These are phyloP conservation scores for Globodera ellingtonae DNA, from an alignment of 1,140 invertebrate genomes.

Conservation along the genomic window DNA sequence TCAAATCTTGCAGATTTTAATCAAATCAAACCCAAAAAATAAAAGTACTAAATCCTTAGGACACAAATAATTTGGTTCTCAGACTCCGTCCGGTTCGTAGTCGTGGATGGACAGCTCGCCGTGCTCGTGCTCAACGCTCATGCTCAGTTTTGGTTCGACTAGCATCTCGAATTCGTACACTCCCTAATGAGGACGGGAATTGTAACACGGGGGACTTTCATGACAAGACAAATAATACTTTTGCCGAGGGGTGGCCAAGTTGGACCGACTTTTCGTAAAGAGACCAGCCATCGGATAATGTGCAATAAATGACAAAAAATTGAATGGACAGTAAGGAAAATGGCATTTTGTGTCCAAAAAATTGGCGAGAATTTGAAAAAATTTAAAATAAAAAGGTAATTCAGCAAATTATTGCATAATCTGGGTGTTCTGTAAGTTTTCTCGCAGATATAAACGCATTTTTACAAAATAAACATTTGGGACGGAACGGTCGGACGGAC, in stretches of 20 bases:
- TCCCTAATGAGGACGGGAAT: neutral
- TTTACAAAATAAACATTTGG: too few species aligned
- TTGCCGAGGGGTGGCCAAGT: neutral
- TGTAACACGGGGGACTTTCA: neutral
- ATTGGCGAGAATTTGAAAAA: neutral
- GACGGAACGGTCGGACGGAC: too few species aligned
- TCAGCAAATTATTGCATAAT: too few species aligned
- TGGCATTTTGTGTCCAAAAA: neutral
- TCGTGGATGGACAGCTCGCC: constrained; percentile 4
- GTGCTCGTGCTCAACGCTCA: neutral
- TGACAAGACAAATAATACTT: neutral
- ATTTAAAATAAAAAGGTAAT: neutral
- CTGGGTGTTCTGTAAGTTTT: too few species aligned
- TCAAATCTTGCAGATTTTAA: neutral
- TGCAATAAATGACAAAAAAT: neutral
- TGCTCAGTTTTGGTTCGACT: neutral
- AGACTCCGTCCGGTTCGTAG: constrained; percentile 1
- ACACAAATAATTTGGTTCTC: neutral
- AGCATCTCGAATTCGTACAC: neutral
- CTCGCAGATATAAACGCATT: too few species aligned
- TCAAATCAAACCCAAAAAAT: neutral
- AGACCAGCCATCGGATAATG: neutral
- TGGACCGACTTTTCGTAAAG: neutral
- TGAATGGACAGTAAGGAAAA: neutral
- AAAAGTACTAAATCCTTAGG: too few species aligned